Evolutionary conservation across 2,888 invertebrate genomes (phyloP).

Genomic region (Trimorus sp.): DNA sequence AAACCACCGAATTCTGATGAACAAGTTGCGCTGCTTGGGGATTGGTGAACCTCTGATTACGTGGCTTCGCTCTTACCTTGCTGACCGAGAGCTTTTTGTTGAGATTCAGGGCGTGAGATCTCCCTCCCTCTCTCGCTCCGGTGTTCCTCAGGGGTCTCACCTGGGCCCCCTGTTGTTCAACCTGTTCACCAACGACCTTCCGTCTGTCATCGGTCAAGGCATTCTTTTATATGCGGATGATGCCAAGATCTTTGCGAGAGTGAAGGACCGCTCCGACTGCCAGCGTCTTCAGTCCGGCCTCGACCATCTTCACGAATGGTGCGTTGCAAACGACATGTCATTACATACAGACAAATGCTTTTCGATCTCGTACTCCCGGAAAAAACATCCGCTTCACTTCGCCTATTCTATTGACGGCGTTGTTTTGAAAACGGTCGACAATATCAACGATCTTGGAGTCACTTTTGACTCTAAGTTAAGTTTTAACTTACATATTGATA

Average conservation of each 20-base stretch:
- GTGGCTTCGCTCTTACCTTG: not conserved
- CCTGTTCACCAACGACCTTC: too few species aligned
- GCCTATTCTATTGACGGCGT: not conserved
- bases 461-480: not conserved
- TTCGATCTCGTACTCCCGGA: not conserved
- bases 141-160: too few species aligned
- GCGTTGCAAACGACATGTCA: not conserved
- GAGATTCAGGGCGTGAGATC: not conserved
- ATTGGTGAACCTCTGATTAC: not conserved
- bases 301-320: not conserved
- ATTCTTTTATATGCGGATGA: too few species aligned
- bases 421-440: not conserved
- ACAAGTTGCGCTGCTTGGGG: too few species aligned
- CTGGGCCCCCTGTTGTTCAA: too few species aligned
- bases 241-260: constrained; percentile 4
- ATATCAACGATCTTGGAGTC: constrained; percentile 3
- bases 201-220: too few species aligned
- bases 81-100: not conserved
- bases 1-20: too few species aligned
- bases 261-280: too few species aligned
- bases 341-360: not conserved
- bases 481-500: not conserved
- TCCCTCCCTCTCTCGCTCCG: too few species aligned
- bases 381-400: not conserved
- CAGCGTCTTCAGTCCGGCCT: too few species aligned